Evolutionary conservation across 2,113 vertebrate species (phyloP), one percentile per base, ranked within the genome.

Genomic region (Alces alces): DNA sequence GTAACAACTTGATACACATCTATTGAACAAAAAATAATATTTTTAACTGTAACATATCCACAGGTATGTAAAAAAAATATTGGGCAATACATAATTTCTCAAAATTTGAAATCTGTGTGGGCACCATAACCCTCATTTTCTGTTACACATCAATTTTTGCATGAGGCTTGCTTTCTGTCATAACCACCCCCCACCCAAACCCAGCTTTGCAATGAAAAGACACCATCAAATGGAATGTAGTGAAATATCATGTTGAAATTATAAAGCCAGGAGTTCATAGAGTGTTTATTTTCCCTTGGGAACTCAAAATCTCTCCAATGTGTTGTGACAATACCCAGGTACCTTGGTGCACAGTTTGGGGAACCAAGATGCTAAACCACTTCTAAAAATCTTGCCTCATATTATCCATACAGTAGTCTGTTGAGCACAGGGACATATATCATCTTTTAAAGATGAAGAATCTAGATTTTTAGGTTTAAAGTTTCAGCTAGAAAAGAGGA

Each of bases 381-480:
- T 94, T 83, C 45, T 19, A 55, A n/a, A 7, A n/a, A 7, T 12
- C 4, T 52, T 33, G 73, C 0, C 16, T 73, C 21, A 6, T 25
- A 2, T 57, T 57, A 55, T 52, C 16, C 3, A 50, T 5, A 8
- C 4, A 39, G 50, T 0, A 86, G 2, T 47, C 25, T 3, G 27
- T 2, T 5, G 17, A 61, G 9, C 45, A 50, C 0, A 78, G 16
- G 19, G 13, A 43, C 43, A 66, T 64, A 70, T 33, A 19, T 82
- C 52, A n/a, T 25, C 1, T 47, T 82, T 66, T 89, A 43, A 50
- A 73, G 70, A 54, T 36, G 19, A 85, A 17, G 47, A 88, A 93
- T 23, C 1, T 1, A 33, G 14, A 86, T 16, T 16, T 95, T 66
- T 43, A 30, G 19, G 1, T 43, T 39, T 57, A 54, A 92, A 60